A percentile compares a stretch with the other conserved stretches of the same genome.
Conservation (phyloP, 2,888 invertebrate genomes). For the Caenorhabditis sp. region DNA sequence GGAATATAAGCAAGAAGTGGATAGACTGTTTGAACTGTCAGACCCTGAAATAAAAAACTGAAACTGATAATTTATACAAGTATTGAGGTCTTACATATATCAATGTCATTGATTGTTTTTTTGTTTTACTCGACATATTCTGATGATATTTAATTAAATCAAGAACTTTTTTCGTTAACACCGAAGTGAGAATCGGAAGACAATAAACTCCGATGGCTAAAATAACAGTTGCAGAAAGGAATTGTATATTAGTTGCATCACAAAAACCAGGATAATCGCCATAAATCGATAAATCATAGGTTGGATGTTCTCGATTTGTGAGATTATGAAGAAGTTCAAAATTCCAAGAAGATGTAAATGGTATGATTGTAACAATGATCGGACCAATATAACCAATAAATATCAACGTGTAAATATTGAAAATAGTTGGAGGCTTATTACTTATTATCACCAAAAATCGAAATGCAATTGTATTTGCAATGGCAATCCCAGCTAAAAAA, state of each 20-base stretch:
- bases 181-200: conserved; percentile 13
- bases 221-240: conserved; percentile 16
- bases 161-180: conserved; percentile 25
- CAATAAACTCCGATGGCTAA: conserved; percentile 30
- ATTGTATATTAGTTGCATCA: conserved; percentile 15
- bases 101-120: conserved; percentile 29
- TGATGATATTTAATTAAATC: conserved; percentile 18
- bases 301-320: conserved; percentile 17
- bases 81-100: conserved; percentile 9
- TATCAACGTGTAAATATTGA: conserved; percentile 22
- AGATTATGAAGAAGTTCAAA: conserved; percentile 10
- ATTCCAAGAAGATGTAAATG: conserved; percentile 27
- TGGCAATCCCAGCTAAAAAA: conserved; percentile 15
- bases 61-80: background rate
- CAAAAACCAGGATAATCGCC: conserved; percentile 20
- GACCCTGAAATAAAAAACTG: conserved; percentile 5
- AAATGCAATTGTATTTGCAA: conserved; percentile 25
- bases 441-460: conserved; percentile 23
- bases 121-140: conserved; percentile 33
- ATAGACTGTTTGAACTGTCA: conserved; percentile 12
- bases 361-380: conserved; percentile 11
- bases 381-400: conserved; percentile 20
- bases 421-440: conserved; percentile 7
- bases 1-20: conserved; percentile 19
- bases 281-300: conserved; percentile 24